Conservation (phyloP, 2,888 invertebrate species). For the Mamestra brassicae region DNA sequence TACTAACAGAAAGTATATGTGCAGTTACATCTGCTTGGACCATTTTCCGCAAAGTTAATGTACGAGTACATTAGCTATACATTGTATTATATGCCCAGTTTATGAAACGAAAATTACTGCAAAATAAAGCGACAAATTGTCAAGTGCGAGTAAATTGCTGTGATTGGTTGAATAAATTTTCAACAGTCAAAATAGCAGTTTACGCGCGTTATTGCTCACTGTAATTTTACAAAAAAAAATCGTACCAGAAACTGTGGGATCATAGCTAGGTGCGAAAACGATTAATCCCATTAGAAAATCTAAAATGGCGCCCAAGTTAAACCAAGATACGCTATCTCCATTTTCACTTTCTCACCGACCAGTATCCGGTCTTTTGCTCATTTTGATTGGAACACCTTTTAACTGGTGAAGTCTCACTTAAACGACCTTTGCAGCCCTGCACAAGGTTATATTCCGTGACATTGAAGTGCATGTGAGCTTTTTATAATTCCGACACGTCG, state of each 20-base stretch:
- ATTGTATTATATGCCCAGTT: background rate
- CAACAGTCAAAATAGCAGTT: no score
- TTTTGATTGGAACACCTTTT: conserved; percentile 34
- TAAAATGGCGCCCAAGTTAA: conserved; percentile 21
- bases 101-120: no score
- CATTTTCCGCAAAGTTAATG: conserved; percentile 16
- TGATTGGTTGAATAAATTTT: no score
- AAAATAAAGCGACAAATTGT: no score
- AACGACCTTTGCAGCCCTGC: conserved; percentile 32
- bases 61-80: background rate
- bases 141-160: no score
- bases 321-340: conserved; percentile 39
- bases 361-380: conserved; percentile 35
- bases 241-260: no score
- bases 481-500: conserved; percentile 65
- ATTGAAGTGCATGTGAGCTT: conserved; percentile 63
- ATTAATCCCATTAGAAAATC: conserved; percentile 19
- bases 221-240: no score
- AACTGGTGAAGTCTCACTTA: background rate
- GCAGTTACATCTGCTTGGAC: conserved; percentile 20
- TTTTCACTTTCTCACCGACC: conserved; percentile 27
- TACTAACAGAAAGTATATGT: conserved; percentile 29
- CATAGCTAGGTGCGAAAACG: background rate
- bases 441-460: conserved; percentile 51
- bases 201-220: no score